Percentiles rank a stretch among this genome's conserved stretches.
Conservation (phyloP, 2,113 vertebrate genomes). For the Cebidichthys violaceus region DNA sequence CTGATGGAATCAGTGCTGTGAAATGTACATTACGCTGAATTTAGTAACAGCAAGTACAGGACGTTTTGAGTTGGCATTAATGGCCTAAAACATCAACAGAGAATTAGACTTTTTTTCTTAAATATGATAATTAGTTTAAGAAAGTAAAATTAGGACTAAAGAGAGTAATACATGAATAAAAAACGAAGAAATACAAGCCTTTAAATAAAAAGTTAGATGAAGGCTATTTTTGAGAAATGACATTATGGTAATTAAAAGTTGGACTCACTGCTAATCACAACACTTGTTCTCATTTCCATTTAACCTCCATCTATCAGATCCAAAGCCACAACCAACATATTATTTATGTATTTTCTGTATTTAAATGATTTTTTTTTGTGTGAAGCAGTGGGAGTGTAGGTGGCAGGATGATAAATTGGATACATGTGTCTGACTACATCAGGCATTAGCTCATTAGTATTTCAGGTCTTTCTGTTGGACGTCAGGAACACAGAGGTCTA, state of each 20-base stretch:
- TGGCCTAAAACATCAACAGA: not conserved
- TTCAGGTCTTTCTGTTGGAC: slow-evolving; percentile 62
- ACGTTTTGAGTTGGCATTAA: not conserved
- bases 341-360: not conserved
- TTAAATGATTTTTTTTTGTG: not conserved
- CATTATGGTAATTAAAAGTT: not conserved
- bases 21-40: not conserved
- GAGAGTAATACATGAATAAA: not conserved
- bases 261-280: not conserved
- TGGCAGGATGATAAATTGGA: slow-evolving; percentile 65
- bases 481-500: slow-evolving; percentile 57
- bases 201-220: not conserved
- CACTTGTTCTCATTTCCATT: slow-evolving; percentile 1
- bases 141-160: not conserved
- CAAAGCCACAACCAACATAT: not conserved
- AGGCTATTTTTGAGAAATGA: not conserved
- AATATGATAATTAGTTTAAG: not conserved
- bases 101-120: not conserved
- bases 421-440: slow-evolving; percentile 58
- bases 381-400: slow-evolving; percentile 46
- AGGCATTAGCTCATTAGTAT: slow-evolving; percentile 70
- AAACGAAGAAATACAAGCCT: not conserved
- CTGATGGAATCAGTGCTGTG: not conserved
- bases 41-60: not conserved
- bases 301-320: slow-evolving; percentile 1